Evolutionary conservation across 2,797 vertebrate genomes (phyloP).

Genomic region (Silurus lanzhouensis): DNA sequence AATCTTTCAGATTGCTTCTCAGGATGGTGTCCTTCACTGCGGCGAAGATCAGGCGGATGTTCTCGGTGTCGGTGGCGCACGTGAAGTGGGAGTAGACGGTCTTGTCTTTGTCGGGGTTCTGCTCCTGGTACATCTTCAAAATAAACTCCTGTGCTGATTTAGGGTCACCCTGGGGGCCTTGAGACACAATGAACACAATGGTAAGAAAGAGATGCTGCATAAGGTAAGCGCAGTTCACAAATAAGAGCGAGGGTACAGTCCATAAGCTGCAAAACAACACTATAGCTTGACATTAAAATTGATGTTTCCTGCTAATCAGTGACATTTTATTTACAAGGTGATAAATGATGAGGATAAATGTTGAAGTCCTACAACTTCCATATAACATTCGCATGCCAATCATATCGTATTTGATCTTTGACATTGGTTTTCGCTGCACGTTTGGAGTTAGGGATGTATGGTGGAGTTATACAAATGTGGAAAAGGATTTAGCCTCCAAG

Average conservation of each 20-base stretch:
- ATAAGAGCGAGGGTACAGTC: neutral
- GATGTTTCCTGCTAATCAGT: neutral
- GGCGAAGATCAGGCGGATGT: constrained; percentile 85
- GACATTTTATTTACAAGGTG: neutral
- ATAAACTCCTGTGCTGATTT: constrained; percentile 83
- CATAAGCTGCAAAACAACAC: neutral
- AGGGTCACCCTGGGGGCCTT: constrained; percentile 82
- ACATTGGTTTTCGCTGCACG: neutral
- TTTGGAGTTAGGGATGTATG: neutral
- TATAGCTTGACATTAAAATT: neutral
- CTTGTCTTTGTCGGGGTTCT: constrained; percentile 87
- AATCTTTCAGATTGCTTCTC: constrained; percentile 83
- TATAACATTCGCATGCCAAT: neutral
- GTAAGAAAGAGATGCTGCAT: neutral
- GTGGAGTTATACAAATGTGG: neutral
- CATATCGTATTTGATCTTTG: neutral
- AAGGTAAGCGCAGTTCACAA: neutral
- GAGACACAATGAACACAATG: neutral
- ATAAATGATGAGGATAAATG: neutral
- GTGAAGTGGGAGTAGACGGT: constrained; percentile 87
- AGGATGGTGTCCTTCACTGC: constrained; percentile 91
- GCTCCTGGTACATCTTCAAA: constrained; percentile 86
- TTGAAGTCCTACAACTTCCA: neutral
- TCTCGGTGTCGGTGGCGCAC: constrained; percentile 89
- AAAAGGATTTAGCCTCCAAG: neutral